A percentile compares a stretch with the other conserved stretches of the same genome.
Conservation (phyloP, 2,113 vertebrate genomes). For the Pachyramphus minor region DNA sequence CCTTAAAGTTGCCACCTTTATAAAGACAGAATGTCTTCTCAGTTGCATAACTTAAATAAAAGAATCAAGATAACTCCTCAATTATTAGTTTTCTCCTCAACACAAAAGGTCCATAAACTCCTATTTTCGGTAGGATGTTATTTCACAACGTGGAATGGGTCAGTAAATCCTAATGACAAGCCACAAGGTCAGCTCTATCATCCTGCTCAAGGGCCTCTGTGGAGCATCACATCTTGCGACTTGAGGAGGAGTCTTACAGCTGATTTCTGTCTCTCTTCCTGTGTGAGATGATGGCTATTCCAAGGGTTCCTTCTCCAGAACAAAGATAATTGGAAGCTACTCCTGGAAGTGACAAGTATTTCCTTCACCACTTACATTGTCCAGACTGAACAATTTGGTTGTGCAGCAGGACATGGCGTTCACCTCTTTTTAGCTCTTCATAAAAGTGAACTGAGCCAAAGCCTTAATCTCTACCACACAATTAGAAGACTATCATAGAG, state of each 20-base stretch:
- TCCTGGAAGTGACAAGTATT: neutral
- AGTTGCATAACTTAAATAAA: neutral
- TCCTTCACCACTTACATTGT: slow-evolving; percentile 14
- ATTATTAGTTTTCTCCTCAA: neutral
- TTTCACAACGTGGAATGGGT: neutral
- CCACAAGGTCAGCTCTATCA: neutral
- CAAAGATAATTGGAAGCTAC: neutral
- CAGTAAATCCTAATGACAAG: neutral
- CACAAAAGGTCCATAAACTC: neutral
- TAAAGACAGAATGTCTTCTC: neutral
- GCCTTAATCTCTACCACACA: neutral
- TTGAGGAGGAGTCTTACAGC: rapidly evolving
- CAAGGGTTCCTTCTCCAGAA: neutral
- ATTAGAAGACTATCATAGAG: neutral
- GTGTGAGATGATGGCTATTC: neutral
- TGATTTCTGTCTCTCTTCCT: neutral
- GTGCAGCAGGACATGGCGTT: neutral
- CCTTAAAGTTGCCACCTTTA: neutral
- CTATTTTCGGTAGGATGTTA: neutral
- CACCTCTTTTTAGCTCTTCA: slow-evolving; percentile 21
- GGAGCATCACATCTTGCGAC: neutral
- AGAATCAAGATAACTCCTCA: neutral
- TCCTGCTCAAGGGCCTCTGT: neutral
- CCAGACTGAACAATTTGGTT: neutral
- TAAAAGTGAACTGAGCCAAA: neutral